Evolutionary conservation across 2,113 vertebrate species (phyloP).

Genomic region (Cyanoramphus novaezelandiae): DNA sequence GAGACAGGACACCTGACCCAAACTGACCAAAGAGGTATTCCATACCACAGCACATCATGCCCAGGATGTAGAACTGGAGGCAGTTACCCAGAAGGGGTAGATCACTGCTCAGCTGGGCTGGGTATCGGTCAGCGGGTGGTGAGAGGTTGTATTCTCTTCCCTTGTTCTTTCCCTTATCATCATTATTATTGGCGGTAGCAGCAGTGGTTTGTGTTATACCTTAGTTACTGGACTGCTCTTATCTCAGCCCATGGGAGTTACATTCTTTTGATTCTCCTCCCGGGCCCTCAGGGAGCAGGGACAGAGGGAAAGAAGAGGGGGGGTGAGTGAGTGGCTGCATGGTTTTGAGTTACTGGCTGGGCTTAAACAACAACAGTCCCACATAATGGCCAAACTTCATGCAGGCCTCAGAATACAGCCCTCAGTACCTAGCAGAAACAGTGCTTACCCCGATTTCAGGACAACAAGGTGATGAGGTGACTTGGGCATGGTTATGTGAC

Average conservation of each 20-base stretch:
- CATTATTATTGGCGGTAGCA: not conserved
- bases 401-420: not conserved
- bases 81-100: not conserved
- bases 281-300: not conserved
- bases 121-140: accelerated
- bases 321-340: not conserved
- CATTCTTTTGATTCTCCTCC: not conserved
- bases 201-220: not conserved
- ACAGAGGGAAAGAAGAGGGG: not conserved
- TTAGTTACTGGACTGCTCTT: not conserved
- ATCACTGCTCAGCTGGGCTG: not conserved
- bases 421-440: not conserved
- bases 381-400: not conserved
- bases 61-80: not conserved
- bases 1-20: too few relatives aligned
- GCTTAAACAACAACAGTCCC: not conserved
- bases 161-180: not conserved
- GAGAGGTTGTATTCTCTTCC: not conserved
- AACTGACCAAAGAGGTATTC: not conserved
- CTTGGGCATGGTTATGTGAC: not conserved
- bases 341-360: not conserved
- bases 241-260: not conserved
- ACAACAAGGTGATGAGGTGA: not conserved
- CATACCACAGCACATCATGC: not conserved
- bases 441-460: not conserved